Percentiles rank a stretch among this genome's conserved stretches.
Evolutionary conservation across 1,140 invertebrate genomes (phyloP).

Genomic region (Polyergus mexicanus): DNA sequence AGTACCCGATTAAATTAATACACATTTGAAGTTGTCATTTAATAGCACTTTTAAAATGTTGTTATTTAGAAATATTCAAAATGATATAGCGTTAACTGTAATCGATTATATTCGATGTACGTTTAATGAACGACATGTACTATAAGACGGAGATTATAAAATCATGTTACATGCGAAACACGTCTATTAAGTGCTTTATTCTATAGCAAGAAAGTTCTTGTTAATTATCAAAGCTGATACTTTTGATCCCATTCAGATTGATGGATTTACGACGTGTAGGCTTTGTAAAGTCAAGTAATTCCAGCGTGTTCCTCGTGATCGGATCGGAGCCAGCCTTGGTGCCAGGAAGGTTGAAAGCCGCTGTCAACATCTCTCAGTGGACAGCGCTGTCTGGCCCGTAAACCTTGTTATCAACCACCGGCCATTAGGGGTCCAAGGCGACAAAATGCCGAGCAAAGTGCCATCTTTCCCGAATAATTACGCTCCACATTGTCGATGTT

Average conservation of each 20-base stretch:
- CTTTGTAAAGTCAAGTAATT: slow-evolving; percentile 68
- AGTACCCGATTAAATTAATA: background rate
- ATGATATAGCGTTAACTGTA: background rate
- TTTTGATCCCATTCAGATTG: slow-evolving; percentile 41
- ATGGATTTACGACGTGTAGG: slow-evolving; percentile 47
- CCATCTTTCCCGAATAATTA: slow-evolving; percentile 87
- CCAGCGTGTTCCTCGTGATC: slow-evolving; percentile 66
- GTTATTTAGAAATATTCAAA: background rate
- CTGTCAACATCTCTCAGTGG: slow-evolving; percentile 87
- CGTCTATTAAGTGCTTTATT: background rate
- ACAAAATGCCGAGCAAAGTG: slow-evolving; percentile 86
- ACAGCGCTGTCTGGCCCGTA: slow-evolving; percentile 82
- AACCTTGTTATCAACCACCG: slow-evolving; percentile 86
- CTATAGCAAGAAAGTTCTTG: background rate
- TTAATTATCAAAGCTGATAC: slow-evolving; percentile 43
- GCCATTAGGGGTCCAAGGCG: slow-evolving; percentile 86
- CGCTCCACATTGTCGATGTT: slow-evolving; percentile 81
- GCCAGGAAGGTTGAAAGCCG: slow-evolving; percentile 85
- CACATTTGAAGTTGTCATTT: background rate
- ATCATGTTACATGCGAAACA: background rate
- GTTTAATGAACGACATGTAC: background rate
- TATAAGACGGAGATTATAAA: background rate
- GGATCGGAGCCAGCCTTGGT: slow-evolving; percentile 71
- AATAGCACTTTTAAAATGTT: background rate
- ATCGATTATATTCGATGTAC: background rate